Conservation (phyloP, 2,113 vertebrate species). For the Asarcornis scutulata region DNA sequence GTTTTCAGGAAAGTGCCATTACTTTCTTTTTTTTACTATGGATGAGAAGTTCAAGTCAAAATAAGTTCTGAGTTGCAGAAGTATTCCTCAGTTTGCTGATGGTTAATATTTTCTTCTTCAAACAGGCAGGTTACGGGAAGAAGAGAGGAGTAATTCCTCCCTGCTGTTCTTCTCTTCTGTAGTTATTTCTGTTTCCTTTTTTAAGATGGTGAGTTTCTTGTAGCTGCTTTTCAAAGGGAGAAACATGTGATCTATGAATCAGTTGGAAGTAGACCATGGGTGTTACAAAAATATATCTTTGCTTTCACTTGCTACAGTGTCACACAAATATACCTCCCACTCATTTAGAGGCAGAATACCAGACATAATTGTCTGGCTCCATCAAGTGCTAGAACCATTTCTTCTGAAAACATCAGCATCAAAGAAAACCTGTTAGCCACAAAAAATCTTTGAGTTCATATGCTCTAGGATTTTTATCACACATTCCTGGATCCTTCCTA, state of each 20-base stretch:
- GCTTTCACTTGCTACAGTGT: background rate
- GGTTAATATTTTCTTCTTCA: background rate
- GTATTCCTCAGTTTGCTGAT: no score
- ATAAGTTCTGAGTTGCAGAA: no score
- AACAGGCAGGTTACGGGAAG: background rate
- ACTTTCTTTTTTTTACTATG: no score
- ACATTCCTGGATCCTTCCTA: background rate
- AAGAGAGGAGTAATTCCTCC: background rate
- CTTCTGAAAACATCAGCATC: background rate
- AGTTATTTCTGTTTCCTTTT: background rate
- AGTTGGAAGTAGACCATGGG: background rate
- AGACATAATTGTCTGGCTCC: background rate
- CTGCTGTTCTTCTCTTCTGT: background rate
- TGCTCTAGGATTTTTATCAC: background rate
- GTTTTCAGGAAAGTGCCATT: no score
- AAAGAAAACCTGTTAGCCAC: background rate
- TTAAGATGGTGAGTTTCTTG: background rate
- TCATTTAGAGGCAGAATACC: background rate
- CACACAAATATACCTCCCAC: background rate
- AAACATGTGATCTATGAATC: background rate
- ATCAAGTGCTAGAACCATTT: background rate
- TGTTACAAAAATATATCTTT: background rate
- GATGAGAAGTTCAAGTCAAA: no score
- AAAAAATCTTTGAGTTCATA: background rate
- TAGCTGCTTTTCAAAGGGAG: background rate